These are phyloP conservation scores for Eurytoma adleriae DNA, from an alignment of 2,888 invertebrate genomes.

Conservation along the genomic window DNA sequence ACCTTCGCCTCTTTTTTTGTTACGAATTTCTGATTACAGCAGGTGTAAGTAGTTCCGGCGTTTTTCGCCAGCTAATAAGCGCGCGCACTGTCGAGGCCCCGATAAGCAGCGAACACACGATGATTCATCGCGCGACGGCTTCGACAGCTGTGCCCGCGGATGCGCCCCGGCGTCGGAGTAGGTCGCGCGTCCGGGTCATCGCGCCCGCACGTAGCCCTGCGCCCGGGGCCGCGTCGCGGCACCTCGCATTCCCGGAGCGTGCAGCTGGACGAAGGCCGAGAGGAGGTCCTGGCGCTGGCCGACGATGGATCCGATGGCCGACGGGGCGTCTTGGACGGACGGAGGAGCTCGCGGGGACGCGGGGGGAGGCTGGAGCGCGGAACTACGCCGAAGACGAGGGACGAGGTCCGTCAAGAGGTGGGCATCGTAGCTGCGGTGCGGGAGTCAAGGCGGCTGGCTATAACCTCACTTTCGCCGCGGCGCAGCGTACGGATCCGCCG, in stretches of 20 bases:
- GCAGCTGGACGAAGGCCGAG: not conserved
- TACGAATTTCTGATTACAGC: not conserved
- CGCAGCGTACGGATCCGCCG: not conserved
- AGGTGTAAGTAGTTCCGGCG: not conserved
- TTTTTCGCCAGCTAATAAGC: not conserved
- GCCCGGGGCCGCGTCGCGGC: not conserved
- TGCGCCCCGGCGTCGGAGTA: not conserved
- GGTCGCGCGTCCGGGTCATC: conserved; percentile 29
- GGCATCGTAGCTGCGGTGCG: no score
- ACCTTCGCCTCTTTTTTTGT: not conserved
- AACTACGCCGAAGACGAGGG: not conserved
- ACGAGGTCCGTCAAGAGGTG: not conserved
- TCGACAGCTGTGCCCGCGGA: conserved; percentile 3
- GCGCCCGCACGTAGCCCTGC: not conserved
- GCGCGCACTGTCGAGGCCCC: not conserved
- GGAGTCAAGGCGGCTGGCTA: not conserved
- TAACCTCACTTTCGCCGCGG: conserved; percentile 26
- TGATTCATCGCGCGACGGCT: conserved; percentile 20
- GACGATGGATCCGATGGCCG: not conserved
- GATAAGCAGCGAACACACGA: conserved; percentile 3
- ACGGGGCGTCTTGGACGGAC: not conserved
- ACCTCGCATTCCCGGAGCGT: not conserved
- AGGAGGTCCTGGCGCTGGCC: not conserved
- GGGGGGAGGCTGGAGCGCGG: not conserved
- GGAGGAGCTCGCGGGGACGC: not conserved